Conservation (phyloP, 2,113 vertebrate species). For the Alosa alosa region DNA sequence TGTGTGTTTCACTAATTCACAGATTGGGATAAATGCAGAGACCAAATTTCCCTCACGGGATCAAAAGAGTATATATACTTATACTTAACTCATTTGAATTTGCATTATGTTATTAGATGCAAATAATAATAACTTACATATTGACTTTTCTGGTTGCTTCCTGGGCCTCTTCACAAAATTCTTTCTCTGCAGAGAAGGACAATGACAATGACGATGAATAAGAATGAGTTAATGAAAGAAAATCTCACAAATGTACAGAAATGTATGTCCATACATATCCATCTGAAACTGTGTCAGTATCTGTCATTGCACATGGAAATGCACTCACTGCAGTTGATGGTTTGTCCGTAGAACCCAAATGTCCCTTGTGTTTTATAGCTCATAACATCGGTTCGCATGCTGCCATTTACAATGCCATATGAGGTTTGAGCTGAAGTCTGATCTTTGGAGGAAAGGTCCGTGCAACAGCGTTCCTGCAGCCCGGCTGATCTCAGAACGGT, state of each 20-base stretch:
- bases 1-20: too few relatives aligned
- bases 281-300: background rate
- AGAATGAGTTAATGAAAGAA: background rate
- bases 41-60: too few relatives aligned
- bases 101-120: too few relatives aligned
- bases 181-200: conserved; percentile 45
- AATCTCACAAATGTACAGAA: background rate
- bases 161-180: conserved; percentile 48
- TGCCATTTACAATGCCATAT: conserved; percentile 51
- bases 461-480: conserved; percentile 55
- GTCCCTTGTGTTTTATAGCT: accelerated
- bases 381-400: accelerated
- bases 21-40: too few relatives aligned
- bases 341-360: background rate
- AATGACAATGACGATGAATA: background rate
- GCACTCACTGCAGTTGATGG: conserved; percentile 61
- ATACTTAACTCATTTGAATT: too few relatives aligned
- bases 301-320: background rate
- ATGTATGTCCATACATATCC: background rate
- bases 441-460: conserved; percentile 37
- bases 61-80: too few relatives aligned
- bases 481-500: conserved; percentile 49
- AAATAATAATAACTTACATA: conserved; percentile 52
- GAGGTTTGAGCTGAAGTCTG: accelerated
- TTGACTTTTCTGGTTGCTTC: background rate